Conservation (phyloP, 1,140 invertebrate species). For the Helicorthomorpha holstii region DNA sequence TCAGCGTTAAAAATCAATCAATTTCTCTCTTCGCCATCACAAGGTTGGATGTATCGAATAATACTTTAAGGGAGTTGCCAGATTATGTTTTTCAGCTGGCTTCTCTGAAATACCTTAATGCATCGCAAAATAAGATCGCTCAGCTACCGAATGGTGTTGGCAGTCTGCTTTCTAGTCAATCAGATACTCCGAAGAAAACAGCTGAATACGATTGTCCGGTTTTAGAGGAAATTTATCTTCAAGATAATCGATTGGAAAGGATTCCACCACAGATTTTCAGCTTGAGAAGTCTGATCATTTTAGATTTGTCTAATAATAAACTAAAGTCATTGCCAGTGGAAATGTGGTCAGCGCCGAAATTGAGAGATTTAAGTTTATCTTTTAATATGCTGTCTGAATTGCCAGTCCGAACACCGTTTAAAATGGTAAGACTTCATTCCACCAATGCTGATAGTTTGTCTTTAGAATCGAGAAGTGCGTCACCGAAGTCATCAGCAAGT, state of each 20-base stretch:
- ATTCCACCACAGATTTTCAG: slow-evolving; percentile 64
- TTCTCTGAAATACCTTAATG: slow-evolving; percentile 59
- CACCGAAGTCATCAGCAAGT: not conserved
- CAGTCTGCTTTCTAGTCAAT: not conserved
- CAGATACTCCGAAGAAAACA: slow-evolving; percentile 11
- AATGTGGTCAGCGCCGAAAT: slow-evolving; percentile 74
- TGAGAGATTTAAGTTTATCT: slow-evolving; percentile 77
- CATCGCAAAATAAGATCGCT: slow-evolving; percentile 73
- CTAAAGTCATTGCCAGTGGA: slow-evolving; percentile 64
- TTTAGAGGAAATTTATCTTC: slow-evolving; percentile 69
- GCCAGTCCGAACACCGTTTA: slow-evolving; percentile 28
- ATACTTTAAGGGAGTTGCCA: slow-evolving; percentile 64
- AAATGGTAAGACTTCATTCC: not conserved
- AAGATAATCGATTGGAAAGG: slow-evolving; percentile 69
- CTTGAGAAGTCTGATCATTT: slow-evolving; percentile 54
- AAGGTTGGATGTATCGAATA: slow-evolving; percentile 81
- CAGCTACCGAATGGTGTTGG: slow-evolving; percentile 33
- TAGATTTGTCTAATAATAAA: slow-evolving; percentile 90
- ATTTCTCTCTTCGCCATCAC: slow-evolving; percentile 76
- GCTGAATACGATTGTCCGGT: slow-evolving; percentile 32
- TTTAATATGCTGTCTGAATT: slow-evolving; percentile 76
- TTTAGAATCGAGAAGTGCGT: not conserved
- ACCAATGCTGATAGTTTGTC: not conserved
- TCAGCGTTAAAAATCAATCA: slow-evolving; percentile 46
- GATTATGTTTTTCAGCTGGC: slow-evolving; percentile 62